These are phyloP conservation scores for Hemiprocne comata DNA, from an alignment of 2,113 vertebrate species.

Conservation along the genomic window DNA sequence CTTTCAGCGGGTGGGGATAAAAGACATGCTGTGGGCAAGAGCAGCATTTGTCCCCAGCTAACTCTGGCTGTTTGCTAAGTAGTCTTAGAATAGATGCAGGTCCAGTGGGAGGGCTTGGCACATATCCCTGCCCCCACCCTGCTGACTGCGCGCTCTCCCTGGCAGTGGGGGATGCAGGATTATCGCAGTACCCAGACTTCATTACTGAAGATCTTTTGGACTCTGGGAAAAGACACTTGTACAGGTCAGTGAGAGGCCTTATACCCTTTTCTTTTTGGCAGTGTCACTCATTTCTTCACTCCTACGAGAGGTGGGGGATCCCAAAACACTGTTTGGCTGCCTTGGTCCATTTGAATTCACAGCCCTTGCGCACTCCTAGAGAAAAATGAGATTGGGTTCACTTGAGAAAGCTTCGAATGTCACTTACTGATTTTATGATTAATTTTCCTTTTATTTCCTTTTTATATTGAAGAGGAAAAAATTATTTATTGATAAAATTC, in stretches of 20 bases:
- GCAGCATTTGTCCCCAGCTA: slow-evolving; percentile 18
- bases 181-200: background rate
- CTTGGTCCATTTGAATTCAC: background rate
- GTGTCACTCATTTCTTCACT: background rate
- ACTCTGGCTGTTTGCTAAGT: background rate
- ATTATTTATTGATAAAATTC: background rate
- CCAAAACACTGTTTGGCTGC: background rate
- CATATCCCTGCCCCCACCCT: background rate
- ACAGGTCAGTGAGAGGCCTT: background rate
- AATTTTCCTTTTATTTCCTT: background rate
- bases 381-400: background rate
- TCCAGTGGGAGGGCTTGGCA: background rate
- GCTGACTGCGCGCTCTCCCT: background rate
- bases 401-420: background rate
- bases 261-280: background rate
- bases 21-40: background rate
- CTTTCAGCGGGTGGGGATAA: background rate
- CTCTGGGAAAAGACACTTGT: background rate
- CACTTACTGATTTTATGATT: background rate
- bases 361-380: background rate
- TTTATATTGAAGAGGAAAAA: background rate
- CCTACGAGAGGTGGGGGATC: rapidly evolving
- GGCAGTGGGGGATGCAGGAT: rapidly evolving
- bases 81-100: background rate
- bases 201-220: background rate